Percentiles rank a stretch among this genome's conserved stretches.
These are phyloP conservation scores for Pseudomyrmex dendroicus DNA, from an alignment of 1,140 invertebrate genomes.

Conservation along the genomic window DNA sequence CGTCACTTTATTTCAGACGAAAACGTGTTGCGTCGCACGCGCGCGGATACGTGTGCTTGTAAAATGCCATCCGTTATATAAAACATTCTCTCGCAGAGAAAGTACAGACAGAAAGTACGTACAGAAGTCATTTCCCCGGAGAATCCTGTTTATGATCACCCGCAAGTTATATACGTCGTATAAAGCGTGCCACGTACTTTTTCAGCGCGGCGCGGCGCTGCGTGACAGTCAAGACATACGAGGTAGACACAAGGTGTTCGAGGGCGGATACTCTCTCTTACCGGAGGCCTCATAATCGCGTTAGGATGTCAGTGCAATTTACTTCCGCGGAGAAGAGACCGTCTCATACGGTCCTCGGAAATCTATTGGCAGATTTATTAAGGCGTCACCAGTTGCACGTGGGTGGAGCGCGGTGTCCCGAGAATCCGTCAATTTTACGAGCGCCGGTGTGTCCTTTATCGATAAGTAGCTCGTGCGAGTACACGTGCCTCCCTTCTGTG, in stretches of 20 bases:
- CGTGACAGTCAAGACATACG: constrained; percentile 52
- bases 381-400: constrained; percentile 54
- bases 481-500: constrained; percentile 48
- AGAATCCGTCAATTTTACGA: constrained; percentile 57
- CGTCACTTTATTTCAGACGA: constrained; percentile 43
- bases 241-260: constrained; percentile 46
- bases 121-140: constrained; percentile 71
- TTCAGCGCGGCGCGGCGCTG: constrained; percentile 25
- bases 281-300: constrained; percentile 13
- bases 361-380: constrained; percentile 29
- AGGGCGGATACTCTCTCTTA: not conserved
- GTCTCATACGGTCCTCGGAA: not conserved
- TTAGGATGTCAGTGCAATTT: not conserved
- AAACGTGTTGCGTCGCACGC: constrained; percentile 5
- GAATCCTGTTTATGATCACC: constrained; percentile 74
- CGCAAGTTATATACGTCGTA: constrained; percentile 68
- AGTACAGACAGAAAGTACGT: constrained; percentile 54
- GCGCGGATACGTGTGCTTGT: constrained; percentile 22
- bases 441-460: constrained; percentile 26
- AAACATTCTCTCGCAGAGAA: constrained; percentile 52
- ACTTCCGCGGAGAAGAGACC: not conserved
- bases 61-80: constrained; percentile 43
- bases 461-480: constrained; percentile 29
- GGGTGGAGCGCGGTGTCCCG: not conserved
- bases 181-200: constrained; percentile 61